These are phyloP conservation scores for Oceanites oceanicus DNA, from an alignment of 2,113 vertebrate genomes.

Conservation along the genomic window DNA sequence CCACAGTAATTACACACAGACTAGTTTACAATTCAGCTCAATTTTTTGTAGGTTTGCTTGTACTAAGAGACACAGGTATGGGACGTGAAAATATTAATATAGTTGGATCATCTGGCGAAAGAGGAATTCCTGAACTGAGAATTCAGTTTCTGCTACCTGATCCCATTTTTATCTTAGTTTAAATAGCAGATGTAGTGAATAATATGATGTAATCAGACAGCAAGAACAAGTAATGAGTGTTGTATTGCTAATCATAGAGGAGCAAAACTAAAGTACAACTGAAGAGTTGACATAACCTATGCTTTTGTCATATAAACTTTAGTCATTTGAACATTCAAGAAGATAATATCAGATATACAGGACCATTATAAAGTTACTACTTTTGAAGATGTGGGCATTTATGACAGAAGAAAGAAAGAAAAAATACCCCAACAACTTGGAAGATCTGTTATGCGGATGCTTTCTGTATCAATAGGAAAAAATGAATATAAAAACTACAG, in stretches of 20 bases:
- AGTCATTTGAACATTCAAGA: not conserved
- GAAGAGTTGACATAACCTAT: not conserved
- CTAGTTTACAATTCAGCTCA: not conserved
- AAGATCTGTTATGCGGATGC: not conserved
- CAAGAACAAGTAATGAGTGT: not conserved
- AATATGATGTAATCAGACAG: not conserved
- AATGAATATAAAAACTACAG: not conserved
- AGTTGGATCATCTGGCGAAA: not conserved
- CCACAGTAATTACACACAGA: not conserved
- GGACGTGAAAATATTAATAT: accelerated
- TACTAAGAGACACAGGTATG: not conserved
- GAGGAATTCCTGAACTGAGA: not conserved
- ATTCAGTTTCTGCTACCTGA: not conserved
- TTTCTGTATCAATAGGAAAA: not conserved
- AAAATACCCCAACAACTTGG: not conserved
- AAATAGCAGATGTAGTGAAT: not conserved
- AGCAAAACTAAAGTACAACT: not conserved
- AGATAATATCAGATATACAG: not conserved
- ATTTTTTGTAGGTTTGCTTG: not conserved
- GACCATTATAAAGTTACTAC: not conserved
- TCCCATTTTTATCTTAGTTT: not conserved
- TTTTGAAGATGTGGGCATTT: not conserved
- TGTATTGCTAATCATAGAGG: not conserved
- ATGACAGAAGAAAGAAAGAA: not conserved
- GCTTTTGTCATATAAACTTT: not conserved